Base-by-base conservation (phyloP, 2,113 vertebrate genomes). In the Atractosteus spatula region DNA sequence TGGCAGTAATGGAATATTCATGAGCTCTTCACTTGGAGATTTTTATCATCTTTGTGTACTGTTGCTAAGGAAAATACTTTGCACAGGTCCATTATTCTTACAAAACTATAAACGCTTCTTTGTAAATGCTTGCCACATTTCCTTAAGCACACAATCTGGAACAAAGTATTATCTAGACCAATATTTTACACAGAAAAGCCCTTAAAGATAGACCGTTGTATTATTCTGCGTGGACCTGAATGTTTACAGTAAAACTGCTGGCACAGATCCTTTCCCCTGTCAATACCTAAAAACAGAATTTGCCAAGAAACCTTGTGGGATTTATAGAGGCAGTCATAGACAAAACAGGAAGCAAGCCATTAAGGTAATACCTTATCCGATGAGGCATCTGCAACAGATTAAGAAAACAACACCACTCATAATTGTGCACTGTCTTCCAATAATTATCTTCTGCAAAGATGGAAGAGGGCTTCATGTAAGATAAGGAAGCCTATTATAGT, bases 1-100 rank as follows among this genome's bases (percentile, higher is more conserved):
- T 65, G 62, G 62, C 17, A 41, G 62, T 43, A 11, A 7, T 65
- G 41, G 62, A 65, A 65, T 65, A 65, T 65, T 65, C 62, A 65
- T 65, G 62, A 65, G 4, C 62, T 65, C 17, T 41, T 8, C 62
- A 65, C 2, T 65, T 62, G 61, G 17, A 62, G 61, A 16, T 62
- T 62, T 55, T 65, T 65, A 65, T 41, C 62, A 65, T 41, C 62
- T 65, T 65, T 29, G 17, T 11, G 41, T 16, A 41, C 62, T 41
- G 62, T 43, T 65, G 62, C 62, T 65, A 29, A 41, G 62, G 17
- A 65, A 65, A 29, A 65, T 65, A 41, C 29, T 65, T 65, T 65
- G 29, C 13, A 41, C 29, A 8, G 13, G 2, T 65, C 62, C 62
- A 65, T 65, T 65, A 65, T 65, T 65, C 29, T 65, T 41, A 41